phyloP scores from a whole-genome alignment of 2,888 invertebrate species.

The Campaea margaritaria region DNA sequence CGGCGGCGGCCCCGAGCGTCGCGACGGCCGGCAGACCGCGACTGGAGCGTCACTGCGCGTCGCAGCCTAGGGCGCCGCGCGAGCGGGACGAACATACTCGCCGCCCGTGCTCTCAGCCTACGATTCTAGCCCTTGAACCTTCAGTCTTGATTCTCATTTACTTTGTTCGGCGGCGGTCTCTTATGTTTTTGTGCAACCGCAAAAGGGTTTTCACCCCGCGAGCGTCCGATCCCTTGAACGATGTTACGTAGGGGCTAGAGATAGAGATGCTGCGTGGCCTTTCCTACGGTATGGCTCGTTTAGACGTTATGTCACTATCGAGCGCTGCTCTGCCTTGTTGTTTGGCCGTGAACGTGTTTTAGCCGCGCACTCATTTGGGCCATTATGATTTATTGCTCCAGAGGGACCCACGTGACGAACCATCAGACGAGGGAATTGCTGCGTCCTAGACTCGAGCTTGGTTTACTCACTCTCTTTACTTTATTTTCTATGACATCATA shows the following conservation, averaged over 20 bases:
- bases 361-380: slow-evolving; percentile 62
- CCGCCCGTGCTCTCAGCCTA: slow-evolving; percentile 60
- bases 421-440: slow-evolving; percentile 33
- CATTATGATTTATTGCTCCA: slow-evolving; percentile 56
- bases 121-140: slow-evolving; percentile 82
- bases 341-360: slow-evolving; percentile 77
- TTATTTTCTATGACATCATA: slow-evolving; percentile 21
- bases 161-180: slow-evolving; percentile 66
- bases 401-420: slow-evolving; percentile 53
- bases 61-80: slow-evolving; percentile 79
- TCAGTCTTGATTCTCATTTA: slow-evolving; percentile 74
- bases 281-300: slow-evolving; percentile 73
- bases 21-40: slow-evolving; percentile 85
- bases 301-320: slow-evolving; percentile 80
- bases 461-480: slow-evolving; percentile 22
- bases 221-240: slow-evolving; percentile 65
- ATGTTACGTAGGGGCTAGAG: slow-evolving; percentile 76
- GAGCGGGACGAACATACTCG: slow-evolving; percentile 79
- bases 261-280: slow-evolving; percentile 81
- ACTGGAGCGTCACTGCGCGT: slow-evolving; percentile 82
- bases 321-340: slow-evolving; percentile 73
- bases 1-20: slow-evolving; percentile 79
- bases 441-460: slow-evolving; percentile 18
- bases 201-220: slow-evolving; percentile 81
- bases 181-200: slow-evolving; percentile 73